These are phyloP conservation scores for Aplochiton taeniatus DNA, from an alignment of 2,797 vertebrate genomes.

Conservation along the genomic window DNA sequence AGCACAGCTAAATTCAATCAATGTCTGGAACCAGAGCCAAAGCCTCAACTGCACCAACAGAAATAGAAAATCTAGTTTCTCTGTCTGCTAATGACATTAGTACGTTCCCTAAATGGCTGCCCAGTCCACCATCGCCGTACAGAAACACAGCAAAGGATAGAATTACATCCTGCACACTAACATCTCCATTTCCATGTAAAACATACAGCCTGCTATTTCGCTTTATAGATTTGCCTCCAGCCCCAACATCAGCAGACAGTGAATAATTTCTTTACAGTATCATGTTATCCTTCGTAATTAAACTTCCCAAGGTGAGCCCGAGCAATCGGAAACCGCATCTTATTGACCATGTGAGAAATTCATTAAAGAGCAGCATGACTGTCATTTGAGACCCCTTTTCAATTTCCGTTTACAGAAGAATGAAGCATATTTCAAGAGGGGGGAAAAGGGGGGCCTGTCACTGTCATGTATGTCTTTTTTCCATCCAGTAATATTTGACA, in stretches of 20 bases:
- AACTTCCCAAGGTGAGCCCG: slow-evolving; percentile 78
- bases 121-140: slow-evolving; percentile 66
- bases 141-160: slow-evolving; percentile 75
- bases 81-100: slow-evolving; percentile 83
- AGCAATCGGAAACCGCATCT: slow-evolving; percentile 75
- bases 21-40: slow-evolving; percentile 85
- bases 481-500: slow-evolving; percentile 31
- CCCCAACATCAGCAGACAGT: slow-evolving; percentile 56
- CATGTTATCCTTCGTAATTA: slow-evolving; percentile 76
- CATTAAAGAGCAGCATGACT: slow-evolving; percentile 70
- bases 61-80: slow-evolving; percentile 85
- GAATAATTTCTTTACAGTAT: slow-evolving; percentile 65
- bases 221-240: slow-evolving; percentile 68
- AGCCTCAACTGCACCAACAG: slow-evolving; percentile 81
- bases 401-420: slow-evolving; percentile 62
- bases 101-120: slow-evolving; percentile 75
- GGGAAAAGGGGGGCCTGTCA: slow-evolving; percentile 26
- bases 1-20: slow-evolving; percentile 81
- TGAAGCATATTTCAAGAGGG: slow-evolving; percentile 40
- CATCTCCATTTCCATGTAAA: slow-evolving; percentile 80
- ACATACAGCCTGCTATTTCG: slow-evolving; percentile 59
- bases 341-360: slow-evolving; percentile 77
- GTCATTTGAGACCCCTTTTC: slow-evolving; percentile 70
- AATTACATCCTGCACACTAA: slow-evolving; percentile 74
- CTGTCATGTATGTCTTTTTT: slow-evolving; percentile 44